phyloP scores from a whole-genome alignment of 2,797 vertebrate genomes.

The Hydrocynus forskahlii region DNA sequence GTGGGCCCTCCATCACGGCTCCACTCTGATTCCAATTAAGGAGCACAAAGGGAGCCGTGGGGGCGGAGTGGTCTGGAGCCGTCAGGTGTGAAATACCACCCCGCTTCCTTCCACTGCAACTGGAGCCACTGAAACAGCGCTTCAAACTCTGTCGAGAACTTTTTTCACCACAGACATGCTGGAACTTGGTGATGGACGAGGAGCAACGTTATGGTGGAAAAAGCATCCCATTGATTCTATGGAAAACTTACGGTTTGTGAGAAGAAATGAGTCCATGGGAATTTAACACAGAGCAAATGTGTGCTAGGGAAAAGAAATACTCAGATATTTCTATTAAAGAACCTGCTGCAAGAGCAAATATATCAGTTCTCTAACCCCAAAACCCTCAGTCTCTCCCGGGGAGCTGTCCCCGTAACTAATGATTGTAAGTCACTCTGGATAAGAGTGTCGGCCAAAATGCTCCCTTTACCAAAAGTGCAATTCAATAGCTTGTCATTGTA shows the following conservation, averaged over 20 bases:
- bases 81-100: slow-evolving; percentile 58
- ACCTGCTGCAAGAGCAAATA: background rate
- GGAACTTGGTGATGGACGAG: slow-evolving; percentile 30
- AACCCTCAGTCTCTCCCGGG: no score
- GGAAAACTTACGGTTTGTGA: slow-evolving; percentile 15
- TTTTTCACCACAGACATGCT: slow-evolving; percentile 3
- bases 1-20: slow-evolving; percentile 46
- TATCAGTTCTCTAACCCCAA: slow-evolving; percentile 20
- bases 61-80: slow-evolving; percentile 33
- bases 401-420: no score
- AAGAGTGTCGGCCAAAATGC: no score
- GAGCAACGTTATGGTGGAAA: slow-evolving; percentile 10
- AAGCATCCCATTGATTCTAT: background rate
- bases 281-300: background rate
- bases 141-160: slow-evolving; percentile 3
- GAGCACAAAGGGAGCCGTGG: slow-evolving; percentile 47
- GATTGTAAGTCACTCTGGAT: no score
- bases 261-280: slow-evolving; percentile 1
- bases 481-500: slow-evolving; percentile 2
- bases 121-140: slow-evolving; percentile 33
- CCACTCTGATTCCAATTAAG: slow-evolving; percentile 55
- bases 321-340: slow-evolving; percentile 25
- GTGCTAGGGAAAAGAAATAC: slow-evolving; percentile 1
- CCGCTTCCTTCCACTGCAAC: slow-evolving; percentile 42
- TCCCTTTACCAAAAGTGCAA: background rate